Conservation (phyloP, 2,888 invertebrate species). For the Steinernema scapterisci region DNA sequence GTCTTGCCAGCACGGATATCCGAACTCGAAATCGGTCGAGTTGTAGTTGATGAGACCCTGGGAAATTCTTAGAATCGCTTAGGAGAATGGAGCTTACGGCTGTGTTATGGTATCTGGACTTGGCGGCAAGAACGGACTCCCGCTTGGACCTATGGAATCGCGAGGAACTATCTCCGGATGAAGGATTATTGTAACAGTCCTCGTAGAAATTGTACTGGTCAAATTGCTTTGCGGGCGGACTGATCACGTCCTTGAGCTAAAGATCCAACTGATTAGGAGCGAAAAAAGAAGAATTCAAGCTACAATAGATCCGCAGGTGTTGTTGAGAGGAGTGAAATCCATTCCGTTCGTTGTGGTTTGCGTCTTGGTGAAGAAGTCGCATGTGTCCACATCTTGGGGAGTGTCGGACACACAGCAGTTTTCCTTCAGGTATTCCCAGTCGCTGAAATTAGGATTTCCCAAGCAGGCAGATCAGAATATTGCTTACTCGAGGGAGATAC, state of each 20-base stretch:
- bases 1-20: slow-evolving; percentile 62
- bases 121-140: not conserved
- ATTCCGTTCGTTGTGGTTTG: not conserved
- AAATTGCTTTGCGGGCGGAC: not conserved
- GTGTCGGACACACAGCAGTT: slow-evolving; percentile 24
- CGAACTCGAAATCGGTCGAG: slow-evolving; percentile 59
- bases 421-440: slow-evolving; percentile 38
- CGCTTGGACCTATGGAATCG: not conserved
- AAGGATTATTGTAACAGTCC: slow-evolving; percentile 49
- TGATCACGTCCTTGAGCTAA: slow-evolving; percentile 1
- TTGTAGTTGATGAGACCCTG: slow-evolving; percentile 50
- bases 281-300: not conserved
- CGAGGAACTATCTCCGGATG: not conserved
- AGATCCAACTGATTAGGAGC: not conserved
- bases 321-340: not conserved
- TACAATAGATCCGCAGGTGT: slow-evolving; percentile 31
- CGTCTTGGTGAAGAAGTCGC: slow-evolving; percentile 44
- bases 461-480: not conserved
- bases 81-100: slow-evolving; percentile 34
- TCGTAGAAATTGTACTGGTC: slow-evolving; percentile 38
- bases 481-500: slow-evolving; percentile 55
- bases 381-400: slow-evolving; percentile 47
- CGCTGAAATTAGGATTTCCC: slow-evolving; percentile 19
- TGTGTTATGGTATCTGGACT: not conserved
- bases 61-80: slow-evolving; percentile 7